Percentiles rank a stretch among this genome's conserved stretches.
Conservation (phyloP, 2,888 invertebrate species). For the Allolobophora icterica region DNA sequence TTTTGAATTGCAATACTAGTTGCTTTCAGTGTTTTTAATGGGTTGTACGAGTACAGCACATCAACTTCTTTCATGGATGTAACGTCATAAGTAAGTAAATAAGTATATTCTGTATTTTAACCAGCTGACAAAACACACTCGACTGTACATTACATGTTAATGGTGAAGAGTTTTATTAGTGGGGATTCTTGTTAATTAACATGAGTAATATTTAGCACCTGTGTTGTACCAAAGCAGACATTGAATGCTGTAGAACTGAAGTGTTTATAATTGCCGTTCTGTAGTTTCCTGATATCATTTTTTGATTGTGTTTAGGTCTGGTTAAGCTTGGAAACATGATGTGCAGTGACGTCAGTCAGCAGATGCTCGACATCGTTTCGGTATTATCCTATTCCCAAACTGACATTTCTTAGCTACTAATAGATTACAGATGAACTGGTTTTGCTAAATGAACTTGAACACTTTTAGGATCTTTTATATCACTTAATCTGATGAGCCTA, state of each 20-base stretch:
- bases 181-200: not conserved
- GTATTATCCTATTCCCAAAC: conserved; percentile 2
- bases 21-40: too few species aligned
- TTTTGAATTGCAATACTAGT: too few species aligned
- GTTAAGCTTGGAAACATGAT: conserved; percentile 27
- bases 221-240: not conserved
- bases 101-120: too few species aligned
- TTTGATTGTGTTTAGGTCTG: conserved; percentile 26
- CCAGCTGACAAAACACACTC: too few species aligned
- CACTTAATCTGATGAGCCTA: too few species aligned
- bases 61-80: not conserved
- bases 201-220: not conserved
- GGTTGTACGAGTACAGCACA: not conserved
- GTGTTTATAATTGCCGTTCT: not conserved
- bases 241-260: not conserved
- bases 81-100: too few species aligned
- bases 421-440: not conserved
- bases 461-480: too few species aligned
- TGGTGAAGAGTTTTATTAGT: not conserved
- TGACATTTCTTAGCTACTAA: not conserved
- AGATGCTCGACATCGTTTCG: not conserved
- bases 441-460: too few species aligned
- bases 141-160: too few species aligned
- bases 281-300: not conserved
- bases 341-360: conserved; percentile 28